phyloP scores from a whole-genome alignment of 2,797 vertebrate species.

The Myotis vivesi region DNA sequence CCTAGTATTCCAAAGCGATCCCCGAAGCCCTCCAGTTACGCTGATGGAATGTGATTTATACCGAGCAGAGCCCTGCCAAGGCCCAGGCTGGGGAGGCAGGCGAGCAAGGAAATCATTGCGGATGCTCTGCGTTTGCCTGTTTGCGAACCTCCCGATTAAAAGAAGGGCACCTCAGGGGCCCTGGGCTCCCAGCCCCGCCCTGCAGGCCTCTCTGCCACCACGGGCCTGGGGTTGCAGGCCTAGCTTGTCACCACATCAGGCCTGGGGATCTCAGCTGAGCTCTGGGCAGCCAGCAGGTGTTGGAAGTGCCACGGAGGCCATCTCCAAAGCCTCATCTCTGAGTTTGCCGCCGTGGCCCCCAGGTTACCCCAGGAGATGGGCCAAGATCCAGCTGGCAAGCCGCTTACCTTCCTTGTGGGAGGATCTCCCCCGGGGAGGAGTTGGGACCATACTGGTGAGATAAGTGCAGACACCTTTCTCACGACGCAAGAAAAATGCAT shows the following conservation, averaged over 20 bases:
- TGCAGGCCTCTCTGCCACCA: not conserved
- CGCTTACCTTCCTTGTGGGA: not conserved
- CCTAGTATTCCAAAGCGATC: constrained; percentile 70
- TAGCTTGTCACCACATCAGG: not conserved
- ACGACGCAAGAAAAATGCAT: not conserved
- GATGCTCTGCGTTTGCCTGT: not conserved
- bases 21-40: constrained; percentile 46
- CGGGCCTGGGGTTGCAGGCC: not conserved
- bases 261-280: not conserved
- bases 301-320: not conserved
- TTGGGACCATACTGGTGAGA: not conserved
- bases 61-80: not conserved
- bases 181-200: not conserved
- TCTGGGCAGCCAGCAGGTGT: not conserved
- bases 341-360: not conserved
- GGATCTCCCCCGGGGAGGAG: not conserved
- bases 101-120: constrained; percentile 8
- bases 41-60: constrained; percentile 67
- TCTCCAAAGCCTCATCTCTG: not conserved
- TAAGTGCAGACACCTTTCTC: not conserved
- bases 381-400: not conserved
- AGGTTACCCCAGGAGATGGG: not conserved
- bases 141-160: not conserved
- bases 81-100: constrained; percentile 14
- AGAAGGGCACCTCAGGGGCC: not conserved